Base-by-base conservation (phyloP, 2,113 vertebrate genomes). In the Ammodytes dubius region DNA sequence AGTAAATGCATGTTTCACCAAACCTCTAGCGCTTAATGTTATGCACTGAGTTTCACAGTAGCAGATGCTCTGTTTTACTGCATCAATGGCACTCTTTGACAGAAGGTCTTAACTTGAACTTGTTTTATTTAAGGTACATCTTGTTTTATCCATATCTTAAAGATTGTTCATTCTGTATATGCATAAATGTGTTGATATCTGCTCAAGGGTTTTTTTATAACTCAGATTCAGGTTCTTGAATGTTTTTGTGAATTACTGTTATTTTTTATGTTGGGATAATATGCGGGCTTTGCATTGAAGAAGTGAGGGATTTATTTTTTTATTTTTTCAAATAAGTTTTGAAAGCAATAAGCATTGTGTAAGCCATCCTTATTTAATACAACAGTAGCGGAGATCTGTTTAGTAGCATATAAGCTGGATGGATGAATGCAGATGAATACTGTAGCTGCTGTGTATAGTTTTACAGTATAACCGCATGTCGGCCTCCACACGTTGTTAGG, bases 281-380 rank as follows among this genome's bases (percentile, higher is more conserved):
- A 40, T 0, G 15, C 64, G 46, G 43, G 42, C 7, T 19, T 60
- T 27, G 5, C 6, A 43, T 37, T 45, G 46, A 84, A 59, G 19
- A 37, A 46, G 8, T 53, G 52, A 59, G 27, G 6, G n/a, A 39
- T 74, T 10, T 5, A 40, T 70, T 64, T 8, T 11, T 35, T 70
- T 5, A 85, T 60, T 64, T 64, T 59, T 43, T 60, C 9, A 39
- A 15, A 3, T 66, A 2, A 7, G 45, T 83, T 85, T 83, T 61
- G 35, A 77, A 89, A 91, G 89, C 89, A 91, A 92, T 92, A 92
- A 92, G 49, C 70, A 72, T 85, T 78, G 69, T 85, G 37, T 74
- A 79, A 85, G 65, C 49, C 54, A 65, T 76, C n/a, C 4, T 69
- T 60, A 15, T 52, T 60, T 27, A 46, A 75, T 58, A 43, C 4